Percentiles rank a stretch among this genome's conserved stretches.
Evolutionary conservation across 2,113 vertebrate genomes (phyloP).

Genomic region (Anoura caudifer): DNA sequence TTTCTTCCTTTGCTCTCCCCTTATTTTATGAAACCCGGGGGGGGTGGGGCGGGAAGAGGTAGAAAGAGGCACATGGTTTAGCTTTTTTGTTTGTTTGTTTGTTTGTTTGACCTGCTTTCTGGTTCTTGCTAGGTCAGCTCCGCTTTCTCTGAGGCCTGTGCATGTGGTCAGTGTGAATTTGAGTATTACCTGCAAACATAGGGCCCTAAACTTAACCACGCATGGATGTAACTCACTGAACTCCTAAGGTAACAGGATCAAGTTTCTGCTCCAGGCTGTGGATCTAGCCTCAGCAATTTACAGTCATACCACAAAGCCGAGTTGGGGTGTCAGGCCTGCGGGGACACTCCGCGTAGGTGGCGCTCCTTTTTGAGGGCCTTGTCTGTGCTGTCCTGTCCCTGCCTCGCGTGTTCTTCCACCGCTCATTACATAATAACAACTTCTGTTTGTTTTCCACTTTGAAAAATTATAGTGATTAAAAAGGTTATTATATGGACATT

Average conservation of each 20-base stretch:
- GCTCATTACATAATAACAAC: neutral
- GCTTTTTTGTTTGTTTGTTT: neutral
- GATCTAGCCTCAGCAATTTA: neutral
- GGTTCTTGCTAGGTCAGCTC: neutral
- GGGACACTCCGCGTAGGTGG: neutral
- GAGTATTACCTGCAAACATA: neutral
- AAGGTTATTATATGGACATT: neutral
- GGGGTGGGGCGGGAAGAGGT: neutral
- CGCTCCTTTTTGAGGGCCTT: neutral
- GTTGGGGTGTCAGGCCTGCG: neutral
- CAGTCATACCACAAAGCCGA: neutral
- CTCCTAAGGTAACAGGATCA: neutral
- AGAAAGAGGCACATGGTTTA: neutral
- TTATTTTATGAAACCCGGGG: neutral
- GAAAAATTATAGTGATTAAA: neutral
- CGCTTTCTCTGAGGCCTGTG: neutral
- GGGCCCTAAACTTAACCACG: neutral
- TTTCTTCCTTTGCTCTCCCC: neutral
- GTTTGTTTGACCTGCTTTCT: neutral
- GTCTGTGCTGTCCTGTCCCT: neutral
- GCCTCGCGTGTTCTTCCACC: neutral
- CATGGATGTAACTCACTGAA: neutral
- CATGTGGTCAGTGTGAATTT: neutral
- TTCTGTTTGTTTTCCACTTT: neutral
- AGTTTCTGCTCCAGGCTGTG: neutral